Base-by-base conservation (phyloP, 2,888 invertebrate genomes). In the Ephialtes manifestator region DNA sequence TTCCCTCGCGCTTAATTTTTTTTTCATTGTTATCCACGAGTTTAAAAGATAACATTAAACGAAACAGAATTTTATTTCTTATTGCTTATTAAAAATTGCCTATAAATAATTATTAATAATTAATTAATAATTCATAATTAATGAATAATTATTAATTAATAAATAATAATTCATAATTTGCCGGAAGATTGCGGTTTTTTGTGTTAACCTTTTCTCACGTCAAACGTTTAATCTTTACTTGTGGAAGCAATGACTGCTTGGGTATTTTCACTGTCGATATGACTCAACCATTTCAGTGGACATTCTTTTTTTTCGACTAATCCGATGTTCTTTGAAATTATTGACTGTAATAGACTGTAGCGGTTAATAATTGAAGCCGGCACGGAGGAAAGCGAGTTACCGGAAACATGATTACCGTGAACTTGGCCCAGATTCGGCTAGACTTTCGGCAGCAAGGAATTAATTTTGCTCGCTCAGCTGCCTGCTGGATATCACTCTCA, bases 351-450 rank as follows among this genome's bases (percentile, higher is more conserved):
- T 15, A 39, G 35, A 63, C 2, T 39, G 63, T 63, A 39, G 63
- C 35, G 39, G n/a, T 63, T 63, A 35, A 20, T 55, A 63, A 63
- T 63, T 63, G 18, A 63, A n/a, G n/a, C n/a, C 18, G 24, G 11
- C 2, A 51, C 8, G 10, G 7, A 24, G 46, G 31, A 43, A 8
- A 35, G 43, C 35, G 67, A 55, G 67, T 68, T 76, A 65, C 76
- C 84, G 84, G 84, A 84, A 84, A 84, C 43, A 77, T 72, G 81
- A 84, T 84, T 84, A 81, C 58, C 60, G 71, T 65, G 67, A 84
- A 84, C 80, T 80, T 80, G 84, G 43, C 84, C 84, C n/a, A 72
- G 72, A 51, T 84, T 81, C 58, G 15, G 39, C 43, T 74, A 35
- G 51, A 78, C 39, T 83, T 83, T 83, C 60, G 78, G 51, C 31